Base-by-base conservation (phyloP, 2,113 vertebrate genomes). In the Cynocephalus volans region DNA sequence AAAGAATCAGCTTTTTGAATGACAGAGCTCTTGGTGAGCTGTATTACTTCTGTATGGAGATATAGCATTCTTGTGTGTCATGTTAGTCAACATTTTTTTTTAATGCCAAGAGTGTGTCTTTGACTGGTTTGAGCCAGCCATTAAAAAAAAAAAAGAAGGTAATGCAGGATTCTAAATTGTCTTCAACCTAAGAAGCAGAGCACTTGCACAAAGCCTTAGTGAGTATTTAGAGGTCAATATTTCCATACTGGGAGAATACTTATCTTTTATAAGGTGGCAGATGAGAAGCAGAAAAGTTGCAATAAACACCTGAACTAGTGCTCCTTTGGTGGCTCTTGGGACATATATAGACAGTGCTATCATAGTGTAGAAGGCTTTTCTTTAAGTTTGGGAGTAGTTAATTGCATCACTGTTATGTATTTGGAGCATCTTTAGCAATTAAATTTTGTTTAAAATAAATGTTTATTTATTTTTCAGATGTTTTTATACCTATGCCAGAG, bases 401-500 rank as follows among this genome's bases (percentile, higher is more conserved):
- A 65, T 73, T 87, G 12, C 26, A 73, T 86, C 56, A 28, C 19
- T 96, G 41, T 92, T 75, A 75, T 52, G 0, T 72, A 81, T 72
- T 80, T 92, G 81, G 52, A 69, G 69, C 58, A 81, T 41, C 11
- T 15, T 54, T 82, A 91, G 89, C 14, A 48, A 70, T 90, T 85
- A 80, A 36, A 14, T 89, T 97, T 96, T 97, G 95, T 98, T 75
- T 92, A 72, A 88, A 95, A 75, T 15, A 83, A 88, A 54, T 84
- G 54, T 94, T 89, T 97, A 50, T 98, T 95, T 97, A 69, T 96
- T 93, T 98, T 99, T 93, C 99, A 99, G 99, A 99, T 99, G 99
- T 99, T 95, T 99, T 99, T 98, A 99, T 99, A 99, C 99, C 99
- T 93, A 99, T 99, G 98, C 99, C 99, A 98, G 99, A 99, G 98